Percentiles rank a stretch among this genome's conserved stretches.
Conservation (phyloP, 2,888 invertebrate genomes). For the Auanema freiburgensis region DNA sequence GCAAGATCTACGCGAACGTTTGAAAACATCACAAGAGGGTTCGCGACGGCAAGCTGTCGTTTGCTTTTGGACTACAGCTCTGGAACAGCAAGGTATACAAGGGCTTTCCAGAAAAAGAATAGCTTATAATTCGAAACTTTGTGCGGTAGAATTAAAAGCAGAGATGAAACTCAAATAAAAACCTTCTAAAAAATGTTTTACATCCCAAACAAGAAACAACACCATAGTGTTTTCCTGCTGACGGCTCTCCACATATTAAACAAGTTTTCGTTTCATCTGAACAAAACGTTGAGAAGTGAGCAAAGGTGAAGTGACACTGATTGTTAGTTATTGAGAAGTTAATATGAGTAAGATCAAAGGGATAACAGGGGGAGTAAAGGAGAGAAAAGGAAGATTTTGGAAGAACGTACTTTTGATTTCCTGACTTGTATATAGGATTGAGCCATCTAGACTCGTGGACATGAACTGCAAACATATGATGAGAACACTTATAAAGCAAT, state of each 20-base stretch:
- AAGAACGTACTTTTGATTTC: too few relatives aligned
- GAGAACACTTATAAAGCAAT: too few relatives aligned
- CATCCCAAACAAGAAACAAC: slow-evolving; percentile 63
- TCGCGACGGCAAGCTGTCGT: slow-evolving; percentile 59
- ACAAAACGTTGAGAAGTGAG: too few relatives aligned
- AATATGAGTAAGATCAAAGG: too few relatives aligned
- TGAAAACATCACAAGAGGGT: slow-evolving; percentile 50
- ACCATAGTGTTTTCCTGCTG: slow-evolving; percentile 63
- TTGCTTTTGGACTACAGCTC: slow-evolving; percentile 63
- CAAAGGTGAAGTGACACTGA: too few relatives aligned
- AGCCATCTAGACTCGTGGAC: too few relatives aligned
- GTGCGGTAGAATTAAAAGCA: background rate
- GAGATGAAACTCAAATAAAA: background rate
- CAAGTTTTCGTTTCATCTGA: slow-evolving; percentile 24
- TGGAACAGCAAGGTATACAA: slow-evolving; percentile 19
- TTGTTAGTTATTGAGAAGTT: too few relatives aligned
- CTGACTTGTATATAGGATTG: too few relatives aligned
- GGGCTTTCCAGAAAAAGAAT: background rate
- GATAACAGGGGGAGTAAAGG: too few relatives aligned
- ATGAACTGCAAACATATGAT: too few relatives aligned
- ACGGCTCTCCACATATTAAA: slow-evolving; percentile 52
- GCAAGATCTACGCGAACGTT: slow-evolving; percentile 55
- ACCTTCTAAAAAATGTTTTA: slow-evolving; percentile 64
- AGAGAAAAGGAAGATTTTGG: too few relatives aligned
- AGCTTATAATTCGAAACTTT: background rate